phyloP scores from a whole-genome alignment of 2,113 vertebrate genomes.

The Ammospiza caudacuta region DNA sequence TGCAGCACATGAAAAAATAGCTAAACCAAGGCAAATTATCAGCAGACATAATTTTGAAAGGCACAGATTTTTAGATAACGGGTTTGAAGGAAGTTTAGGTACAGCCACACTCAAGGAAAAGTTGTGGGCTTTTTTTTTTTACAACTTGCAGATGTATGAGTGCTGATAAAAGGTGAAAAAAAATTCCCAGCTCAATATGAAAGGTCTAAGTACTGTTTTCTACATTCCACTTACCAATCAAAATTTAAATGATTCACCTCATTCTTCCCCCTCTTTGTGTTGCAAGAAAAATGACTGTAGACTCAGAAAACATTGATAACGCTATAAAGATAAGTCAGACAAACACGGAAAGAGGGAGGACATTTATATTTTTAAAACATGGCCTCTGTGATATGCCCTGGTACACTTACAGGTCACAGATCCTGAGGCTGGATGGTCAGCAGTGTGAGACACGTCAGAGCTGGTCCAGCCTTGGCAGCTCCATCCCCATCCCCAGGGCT shows the following conservation, averaged over 20 bases:
- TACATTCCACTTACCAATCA: constrained; percentile 4
- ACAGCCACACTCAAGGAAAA: background rate
- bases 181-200: background rate
- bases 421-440: background rate
- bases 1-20: background rate
- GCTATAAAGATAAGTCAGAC: constrained; percentile 5
- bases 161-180: background rate
- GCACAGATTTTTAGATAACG: background rate
- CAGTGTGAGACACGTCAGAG: background rate
- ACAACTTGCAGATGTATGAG: background rate
- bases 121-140: background rate
- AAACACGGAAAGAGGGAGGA: constrained; percentile 26
- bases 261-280: constrained; percentile 27
- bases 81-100: background rate
- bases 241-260: constrained; percentile 19
- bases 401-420: background rate
- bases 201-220: constrained; percentile 16
- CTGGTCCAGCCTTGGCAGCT: background rate
- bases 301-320: constrained; percentile 46
- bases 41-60: background rate
- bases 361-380: background rate
- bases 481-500: background rate
- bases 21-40: background rate
- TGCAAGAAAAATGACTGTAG: constrained; percentile 36
- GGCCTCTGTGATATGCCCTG: background rate